A percentile compares a stretch with the other conserved stretches of the same genome.
Conservation (phyloP, 2,888 invertebrate genomes). For the Neoitamus cyanurus region DNA sequence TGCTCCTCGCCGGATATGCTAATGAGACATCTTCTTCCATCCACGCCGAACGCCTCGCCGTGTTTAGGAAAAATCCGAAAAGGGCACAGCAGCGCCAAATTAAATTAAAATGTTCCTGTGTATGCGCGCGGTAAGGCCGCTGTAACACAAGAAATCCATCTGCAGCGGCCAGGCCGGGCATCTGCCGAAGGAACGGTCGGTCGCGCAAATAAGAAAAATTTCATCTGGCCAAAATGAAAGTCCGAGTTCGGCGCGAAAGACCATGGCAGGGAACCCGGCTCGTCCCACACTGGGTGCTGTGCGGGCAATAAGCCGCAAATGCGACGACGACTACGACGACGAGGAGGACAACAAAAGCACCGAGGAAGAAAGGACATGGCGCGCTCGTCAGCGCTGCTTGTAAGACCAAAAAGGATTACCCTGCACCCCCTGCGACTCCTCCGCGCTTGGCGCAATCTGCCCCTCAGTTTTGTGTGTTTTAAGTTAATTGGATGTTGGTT, state of each 20-base stretch:
- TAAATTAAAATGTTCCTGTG: conserved; percentile 53
- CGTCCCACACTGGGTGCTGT: conserved; percentile 15
- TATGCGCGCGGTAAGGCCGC: conserved; percentile 49
- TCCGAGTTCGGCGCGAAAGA: neutral
- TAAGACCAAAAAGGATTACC: conserved; percentile 49
- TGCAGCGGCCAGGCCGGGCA: conserved; percentile 31
- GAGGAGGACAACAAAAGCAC: conserved; percentile 37
- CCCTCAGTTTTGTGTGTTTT: conserved; percentile 50
- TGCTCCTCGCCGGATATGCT: conserved; percentile 47
- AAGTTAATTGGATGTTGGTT: conserved; percentile 53
- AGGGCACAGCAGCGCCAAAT: conserved; percentile 46
- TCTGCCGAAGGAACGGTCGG: conserved; percentile 11
- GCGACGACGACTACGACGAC: conserved; percentile 31
- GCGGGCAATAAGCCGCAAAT: conserved; percentile 43
- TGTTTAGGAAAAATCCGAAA: conserved; percentile 9
- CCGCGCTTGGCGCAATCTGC: conserved; percentile 8
- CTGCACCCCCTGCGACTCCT: neutral
- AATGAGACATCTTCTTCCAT: conserved; percentile 53
- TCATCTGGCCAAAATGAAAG: conserved; percentile 30
- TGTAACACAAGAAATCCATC: conserved; percentile 52
- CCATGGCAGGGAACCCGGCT: neutral
- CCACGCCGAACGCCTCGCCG: conserved; percentile 27
- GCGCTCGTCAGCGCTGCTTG: conserved; percentile 41
- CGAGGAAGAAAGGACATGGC: conserved; percentile 28
- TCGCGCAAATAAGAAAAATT: neutral